These are phyloP conservation scores for Nannoperca obscura DNA, from an alignment of 2,797 vertebrate genomes.

Conservation along the genomic window DNA sequence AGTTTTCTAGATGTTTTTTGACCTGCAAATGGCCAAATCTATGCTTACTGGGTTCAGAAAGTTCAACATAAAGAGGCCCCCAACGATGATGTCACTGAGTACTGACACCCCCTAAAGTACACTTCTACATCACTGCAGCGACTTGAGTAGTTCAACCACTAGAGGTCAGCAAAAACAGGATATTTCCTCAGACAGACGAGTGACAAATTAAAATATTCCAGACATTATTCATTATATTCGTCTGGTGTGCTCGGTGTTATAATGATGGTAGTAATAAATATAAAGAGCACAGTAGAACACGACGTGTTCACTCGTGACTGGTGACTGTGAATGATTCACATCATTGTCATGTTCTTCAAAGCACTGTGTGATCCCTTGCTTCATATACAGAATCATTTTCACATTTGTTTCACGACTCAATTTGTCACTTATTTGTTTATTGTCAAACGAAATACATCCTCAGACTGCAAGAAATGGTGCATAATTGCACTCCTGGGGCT, in stretches of 20 bases:
- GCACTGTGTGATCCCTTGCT: not conserved
- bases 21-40: not conserved
- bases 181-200: not conserved
- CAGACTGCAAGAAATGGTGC: not conserved
- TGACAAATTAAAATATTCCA: not conserved
- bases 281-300: not conserved
- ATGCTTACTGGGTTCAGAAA: not conserved
- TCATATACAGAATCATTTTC: not conserved
- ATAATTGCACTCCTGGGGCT: constrained; percentile 30
- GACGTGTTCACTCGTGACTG: not conserved
- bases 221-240: too few relatives aligned
- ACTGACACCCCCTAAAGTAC: not conserved
- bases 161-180: not conserved
- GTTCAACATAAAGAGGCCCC: not conserved
- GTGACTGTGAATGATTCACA: not conserved
- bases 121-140: not conserved
- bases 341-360: constrained; percentile 3
- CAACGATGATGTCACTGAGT: not conserved
- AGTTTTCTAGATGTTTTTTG: not conserved
- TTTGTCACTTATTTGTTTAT: constrained; percentile 12
- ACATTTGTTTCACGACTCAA: not conserved
- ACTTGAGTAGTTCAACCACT: not conserved
- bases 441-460: constrained; percentile 17
- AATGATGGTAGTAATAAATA: not conserved
- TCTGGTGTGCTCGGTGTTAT: too few relatives aligned